Percentiles rank a stretch among this genome's conserved stretches.
Conservation (phyloP, 2,888 invertebrate genomes). For the Criorhina ranunculi region DNA sequence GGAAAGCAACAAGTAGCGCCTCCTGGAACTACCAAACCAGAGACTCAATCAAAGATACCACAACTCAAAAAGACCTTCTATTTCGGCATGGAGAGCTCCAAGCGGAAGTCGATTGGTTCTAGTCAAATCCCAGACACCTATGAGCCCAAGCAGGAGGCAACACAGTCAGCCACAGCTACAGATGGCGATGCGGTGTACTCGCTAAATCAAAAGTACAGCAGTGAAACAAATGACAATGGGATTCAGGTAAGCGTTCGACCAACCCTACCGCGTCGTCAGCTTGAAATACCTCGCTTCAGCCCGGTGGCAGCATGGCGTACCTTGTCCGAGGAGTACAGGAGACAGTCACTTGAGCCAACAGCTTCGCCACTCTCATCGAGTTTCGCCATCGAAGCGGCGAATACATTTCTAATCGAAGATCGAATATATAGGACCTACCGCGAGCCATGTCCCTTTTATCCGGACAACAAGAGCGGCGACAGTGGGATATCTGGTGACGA, state of each 20-base stretch:
- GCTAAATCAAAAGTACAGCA: slow-evolving; percentile 77
- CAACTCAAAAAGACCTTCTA: slow-evolving; percentile 87
- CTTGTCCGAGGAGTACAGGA: slow-evolving; percentile 83
- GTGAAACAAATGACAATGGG: slow-evolving; percentile 85
- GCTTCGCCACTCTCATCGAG: not conserved
- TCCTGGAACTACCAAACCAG: slow-evolving; percentile 9
- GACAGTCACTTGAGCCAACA: slow-evolving; percentile 5
- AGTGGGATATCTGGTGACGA: slow-evolving; percentile 92
- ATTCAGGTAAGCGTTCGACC: slow-evolving; percentile 91
- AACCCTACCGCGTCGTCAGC: slow-evolving; percentile 91
- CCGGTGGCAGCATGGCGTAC: slow-evolving; percentile 93
- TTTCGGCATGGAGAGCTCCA: slow-evolving; percentile 88
- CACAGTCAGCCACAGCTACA: slow-evolving; percentile 86
- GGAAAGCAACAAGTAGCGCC: not conserved
- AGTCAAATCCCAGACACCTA: slow-evolving; percentile 7
- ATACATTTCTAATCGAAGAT: slow-evolving; percentile 83
- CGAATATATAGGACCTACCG: slow-evolving; percentile 86
- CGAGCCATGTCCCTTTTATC: slow-evolving; percentile 85
- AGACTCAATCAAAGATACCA: slow-evolving; percentile 78
- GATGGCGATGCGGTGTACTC: slow-evolving; percentile 80
- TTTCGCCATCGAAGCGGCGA: slow-evolving; percentile 51
- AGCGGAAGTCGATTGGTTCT: slow-evolving; percentile 30
- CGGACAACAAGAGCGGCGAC: slow-evolving; percentile 91
- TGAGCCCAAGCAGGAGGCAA: slow-evolving; percentile 74
- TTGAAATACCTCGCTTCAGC: slow-evolving; percentile 91